Base-by-base conservation (phyloP, 2,888 invertebrate species). In the Antheraea yamamai region DNA sequence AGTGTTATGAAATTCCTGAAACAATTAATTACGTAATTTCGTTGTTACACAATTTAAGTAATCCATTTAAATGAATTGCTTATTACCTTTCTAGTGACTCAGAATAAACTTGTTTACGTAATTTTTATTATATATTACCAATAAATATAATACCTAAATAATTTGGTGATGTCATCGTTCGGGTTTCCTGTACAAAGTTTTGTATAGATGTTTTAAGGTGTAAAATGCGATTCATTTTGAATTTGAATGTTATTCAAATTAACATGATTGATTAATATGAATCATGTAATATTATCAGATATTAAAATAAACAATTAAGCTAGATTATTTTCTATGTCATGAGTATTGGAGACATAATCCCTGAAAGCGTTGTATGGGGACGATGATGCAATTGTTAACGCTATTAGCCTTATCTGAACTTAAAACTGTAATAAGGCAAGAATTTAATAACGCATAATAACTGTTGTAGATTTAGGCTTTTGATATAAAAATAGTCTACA, bases 31-130 rank as follows among this genome's bases (percentile, higher is more conserved):
- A n/a, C n/a, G 39, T 70, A 20, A 70, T 70, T 10, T 20, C 39
- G 6, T 39, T 70, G 39, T 70, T 70, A 39, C 70, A 39, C 70
- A 39, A n/a, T 70, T 20, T 70, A 35, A n/a, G 70, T 39, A 39
- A 70, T 8, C 20, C 20, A 66, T 61, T 61, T 23, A 10, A 61
- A n/a, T n/a, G 6, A 61, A 2, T 10, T 61, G 23, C 14, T 23
- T 23, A 61, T 20, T 23, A 10, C 23, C 10, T 61, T 12, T 61
- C 12, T 61, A 61, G 16, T 66, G 64, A 66, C 16, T 66, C 55
- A 55, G 61, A 66, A 30, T 66, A 66, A 66, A 30, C 18, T 26
- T 30, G 16, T 14, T 66, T 26, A 30, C 14, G 64, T 16, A 26
- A 66, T 66, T 30, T 66, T 30, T 6, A 30, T 3, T 30, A 26